These are phyloP conservation scores for Porites rus DNA, from an alignment of 92 coral and sea anemone species.

Conservation along the genomic window DNA sequence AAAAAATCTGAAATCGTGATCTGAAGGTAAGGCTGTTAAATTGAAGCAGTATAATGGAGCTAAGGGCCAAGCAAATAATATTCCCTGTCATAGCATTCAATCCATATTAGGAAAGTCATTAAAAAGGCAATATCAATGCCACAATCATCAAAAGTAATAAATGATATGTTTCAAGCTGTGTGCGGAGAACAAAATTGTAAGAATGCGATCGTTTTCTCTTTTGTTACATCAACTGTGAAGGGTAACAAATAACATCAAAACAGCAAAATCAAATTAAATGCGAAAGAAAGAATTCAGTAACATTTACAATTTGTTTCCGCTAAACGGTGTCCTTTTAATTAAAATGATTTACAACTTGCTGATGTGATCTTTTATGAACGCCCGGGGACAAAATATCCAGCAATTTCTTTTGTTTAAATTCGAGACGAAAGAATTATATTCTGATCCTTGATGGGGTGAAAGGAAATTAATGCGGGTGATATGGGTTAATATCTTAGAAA, in stretches of 20 bases:
- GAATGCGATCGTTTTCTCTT: not conserved
- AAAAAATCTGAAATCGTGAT: too few relatives aligned
- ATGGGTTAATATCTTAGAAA: not conserved
- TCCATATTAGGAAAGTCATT: too few relatives aligned
- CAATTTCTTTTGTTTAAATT: not conserved
- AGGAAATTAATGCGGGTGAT: slow-evolving; percentile 19
- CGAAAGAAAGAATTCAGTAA: slow-evolving; percentile 2
- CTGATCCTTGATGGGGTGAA: not conserved
- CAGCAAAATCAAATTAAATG: not conserved
- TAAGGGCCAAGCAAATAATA: too few relatives aligned
- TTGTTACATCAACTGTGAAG: not conserved
- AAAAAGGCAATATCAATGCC: too few relatives aligned
- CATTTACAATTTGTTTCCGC: slow-evolving; percentile 2
- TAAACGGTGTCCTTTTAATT: slow-evolving; percentile 3
- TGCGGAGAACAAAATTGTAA: not conserved
- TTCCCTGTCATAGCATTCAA: too few relatives aligned
- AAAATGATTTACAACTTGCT: not conserved
- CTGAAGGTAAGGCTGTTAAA: too few relatives aligned
- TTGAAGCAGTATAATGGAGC: too few relatives aligned
- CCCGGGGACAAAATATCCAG: slow-evolving; percentile 4
- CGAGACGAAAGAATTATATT: not conserved
- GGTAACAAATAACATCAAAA: not conserved
- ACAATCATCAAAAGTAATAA: too few relatives aligned
- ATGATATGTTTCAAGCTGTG: not conserved
- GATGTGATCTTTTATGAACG: not conserved